Percentiles rank a stretch among this genome's conserved stretches.
phyloP scores from a whole-genome alignment of 2,113 vertebrate species.

The Urocitellus parryii region DNA sequence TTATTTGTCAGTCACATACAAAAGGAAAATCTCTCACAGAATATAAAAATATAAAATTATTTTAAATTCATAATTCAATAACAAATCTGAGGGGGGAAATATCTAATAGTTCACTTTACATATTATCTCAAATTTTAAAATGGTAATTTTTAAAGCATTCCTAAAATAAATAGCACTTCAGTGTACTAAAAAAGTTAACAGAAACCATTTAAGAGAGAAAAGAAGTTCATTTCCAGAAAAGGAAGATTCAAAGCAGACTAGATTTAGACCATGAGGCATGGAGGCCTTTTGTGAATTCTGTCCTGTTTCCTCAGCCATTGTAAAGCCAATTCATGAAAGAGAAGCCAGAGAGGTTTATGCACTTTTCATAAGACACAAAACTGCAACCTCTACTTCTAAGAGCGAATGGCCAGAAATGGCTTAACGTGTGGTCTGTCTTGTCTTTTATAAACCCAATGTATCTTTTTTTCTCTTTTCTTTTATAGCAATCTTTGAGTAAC shows the following conservation, averaged over 20 bases:
- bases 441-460: not conserved
- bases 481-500: conserved; percentile 10
- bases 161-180: conserved; percentile 23
- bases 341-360: not conserved
- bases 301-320: not conserved
- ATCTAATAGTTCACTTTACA: not conserved
- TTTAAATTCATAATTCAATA: conserved; percentile 42
- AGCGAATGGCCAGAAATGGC: not conserved
- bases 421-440: not conserved
- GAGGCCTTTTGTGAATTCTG: not conserved
- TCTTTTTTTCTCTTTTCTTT: not conserved
- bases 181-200: conserved; percentile 32
- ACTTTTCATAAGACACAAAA: not conserved
- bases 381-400: not conserved
- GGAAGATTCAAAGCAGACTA: not conserved
- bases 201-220: not conserved
- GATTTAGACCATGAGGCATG: not conserved
- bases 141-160: conserved; percentile 40
- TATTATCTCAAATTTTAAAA: conserved; percentile 43
- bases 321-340: not conserved
- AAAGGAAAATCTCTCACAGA: conserved; percentile 24
- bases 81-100: not conserved
- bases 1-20: conserved; percentile 7
- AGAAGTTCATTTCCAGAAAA: conserved; percentile 36
- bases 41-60: conserved; percentile 45